phyloP scores from a whole-genome alignment of 2,888 invertebrate species.

The Tipula vernalis region DNA sequence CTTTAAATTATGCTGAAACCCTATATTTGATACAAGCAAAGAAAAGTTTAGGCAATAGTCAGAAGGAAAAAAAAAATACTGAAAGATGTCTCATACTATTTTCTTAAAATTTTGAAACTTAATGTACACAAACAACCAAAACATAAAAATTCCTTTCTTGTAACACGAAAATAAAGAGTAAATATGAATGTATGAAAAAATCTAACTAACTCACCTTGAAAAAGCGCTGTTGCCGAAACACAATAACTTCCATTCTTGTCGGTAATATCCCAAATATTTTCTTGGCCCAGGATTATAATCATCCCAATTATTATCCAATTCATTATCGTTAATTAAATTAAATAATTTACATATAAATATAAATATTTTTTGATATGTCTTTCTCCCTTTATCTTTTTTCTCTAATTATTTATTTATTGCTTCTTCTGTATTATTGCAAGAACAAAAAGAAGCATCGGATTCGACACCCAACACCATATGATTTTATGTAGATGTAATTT shows the following conservation, averaged over 20 bases:
- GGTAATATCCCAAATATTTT: background rate
- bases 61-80: no score
- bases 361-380: background rate
- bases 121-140: background rate
- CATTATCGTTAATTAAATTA: conserved; percentile 23
- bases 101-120: background rate
- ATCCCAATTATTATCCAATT: conserved; percentile 34
- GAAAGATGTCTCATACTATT: background rate
- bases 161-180: background rate
- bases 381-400: background rate
- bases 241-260: background rate
- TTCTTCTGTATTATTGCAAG: background rate
- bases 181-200: background rate
- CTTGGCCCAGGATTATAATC: conserved; percentile 30
- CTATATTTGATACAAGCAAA: no score
- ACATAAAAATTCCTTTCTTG: background rate
- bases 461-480: background rate
- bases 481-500: background rate
- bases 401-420: background rate
- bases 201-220: conserved; percentile 25
- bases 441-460: background rate
- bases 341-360: background rate
- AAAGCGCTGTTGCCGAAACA: conserved; percentile 32
- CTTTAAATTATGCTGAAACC: no score
- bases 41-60: no score